These are phyloP conservation scores for Drosophila longiperda DNA, from an alignment of 2,888 invertebrate genomes.

Conservation along the genomic window DNA sequence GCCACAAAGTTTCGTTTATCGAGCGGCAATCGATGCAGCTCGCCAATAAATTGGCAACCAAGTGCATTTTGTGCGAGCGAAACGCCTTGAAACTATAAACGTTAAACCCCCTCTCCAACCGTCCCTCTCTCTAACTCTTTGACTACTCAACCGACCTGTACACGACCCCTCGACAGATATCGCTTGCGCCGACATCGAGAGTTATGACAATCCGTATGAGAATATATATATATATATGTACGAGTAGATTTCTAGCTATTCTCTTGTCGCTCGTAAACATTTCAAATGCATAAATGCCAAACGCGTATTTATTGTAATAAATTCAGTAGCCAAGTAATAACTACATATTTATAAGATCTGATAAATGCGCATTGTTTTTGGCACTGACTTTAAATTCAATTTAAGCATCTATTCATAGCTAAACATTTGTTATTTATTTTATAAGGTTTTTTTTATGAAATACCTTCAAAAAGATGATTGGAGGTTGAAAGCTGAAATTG, in stretches of 20 bases:
- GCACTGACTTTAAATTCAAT: background rate
- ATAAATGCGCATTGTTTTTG: slow-evolving; percentile 40
- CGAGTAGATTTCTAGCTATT: slow-evolving; percentile 21
- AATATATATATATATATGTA: background rate
- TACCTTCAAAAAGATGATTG: background rate
- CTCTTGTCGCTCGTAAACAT: slow-evolving; percentile 44
- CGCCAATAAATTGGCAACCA: slow-evolving; percentile 76
- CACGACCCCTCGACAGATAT: slow-evolving; percentile 3
- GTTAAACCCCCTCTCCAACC: background rate
- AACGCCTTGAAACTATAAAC: slow-evolving; percentile 69
- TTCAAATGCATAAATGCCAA: slow-evolving; percentile 73
- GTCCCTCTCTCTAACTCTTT: background rate
- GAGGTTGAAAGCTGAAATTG: too few relatives aligned
- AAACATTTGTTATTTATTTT: background rate
- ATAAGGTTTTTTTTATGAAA: background rate
- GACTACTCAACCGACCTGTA: slow-evolving; percentile 53
- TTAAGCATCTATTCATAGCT: background rate
- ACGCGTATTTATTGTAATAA: slow-evolving; percentile 60
- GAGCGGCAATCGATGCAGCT: slow-evolving; percentile 77
- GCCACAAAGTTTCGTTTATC: slow-evolving; percentile 61
- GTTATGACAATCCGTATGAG: slow-evolving; percentile 72
- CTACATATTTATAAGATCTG: slow-evolving; percentile 46
- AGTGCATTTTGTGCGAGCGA: slow-evolving; percentile 35
- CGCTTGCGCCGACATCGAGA: slow-evolving; percentile 52
- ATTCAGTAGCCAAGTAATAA: slow-evolving; percentile 63